phyloP scores from a whole-genome alignment of 2,888 invertebrate species.

The Vanessa cardui region DNA sequence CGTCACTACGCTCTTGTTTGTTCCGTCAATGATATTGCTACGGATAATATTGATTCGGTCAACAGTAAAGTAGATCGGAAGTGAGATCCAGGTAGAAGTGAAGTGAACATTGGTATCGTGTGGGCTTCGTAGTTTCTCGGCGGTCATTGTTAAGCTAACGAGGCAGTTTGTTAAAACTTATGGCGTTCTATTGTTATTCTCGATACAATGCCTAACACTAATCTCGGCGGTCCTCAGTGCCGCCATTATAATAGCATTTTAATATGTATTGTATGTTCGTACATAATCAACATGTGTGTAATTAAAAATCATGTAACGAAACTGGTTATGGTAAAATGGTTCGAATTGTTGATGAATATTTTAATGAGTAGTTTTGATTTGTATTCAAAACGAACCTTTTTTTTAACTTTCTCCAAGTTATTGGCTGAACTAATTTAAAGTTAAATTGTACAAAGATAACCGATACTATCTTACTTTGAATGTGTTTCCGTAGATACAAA shows the following conservation, averaged over 20 bases:
- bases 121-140: constrained; percentile 46
- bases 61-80: constrained; percentile 37
- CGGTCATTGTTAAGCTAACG: constrained; percentile 58
- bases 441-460: no score
- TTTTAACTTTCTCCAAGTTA: no score
- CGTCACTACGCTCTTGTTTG: constrained; percentile 6
- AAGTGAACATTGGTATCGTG: constrained; percentile 42
- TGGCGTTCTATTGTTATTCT: constrained; percentile 46
- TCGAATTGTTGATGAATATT: not conserved
- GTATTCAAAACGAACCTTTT: no score
- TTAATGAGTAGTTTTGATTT: no score
- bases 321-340: not conserved
- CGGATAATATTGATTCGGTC: constrained; percentile 20
- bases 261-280: constrained; percentile 2
- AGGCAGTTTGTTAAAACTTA: constrained; percentile 46
- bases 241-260: constrained; percentile 20
- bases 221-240: constrained; percentile 26
- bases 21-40: constrained; percentile 12
- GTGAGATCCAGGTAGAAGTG: constrained; percentile 32
- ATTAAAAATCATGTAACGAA: constrained; percentile 8
- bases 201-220: constrained; percentile 44
- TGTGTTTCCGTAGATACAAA: not conserved
- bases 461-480: no score
- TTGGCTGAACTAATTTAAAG: no score
- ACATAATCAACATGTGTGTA: constrained; percentile 2